phyloP scores from a whole-genome alignment of 23 tunicate species.

The Oikopleura vanhoeffeni region DNA sequence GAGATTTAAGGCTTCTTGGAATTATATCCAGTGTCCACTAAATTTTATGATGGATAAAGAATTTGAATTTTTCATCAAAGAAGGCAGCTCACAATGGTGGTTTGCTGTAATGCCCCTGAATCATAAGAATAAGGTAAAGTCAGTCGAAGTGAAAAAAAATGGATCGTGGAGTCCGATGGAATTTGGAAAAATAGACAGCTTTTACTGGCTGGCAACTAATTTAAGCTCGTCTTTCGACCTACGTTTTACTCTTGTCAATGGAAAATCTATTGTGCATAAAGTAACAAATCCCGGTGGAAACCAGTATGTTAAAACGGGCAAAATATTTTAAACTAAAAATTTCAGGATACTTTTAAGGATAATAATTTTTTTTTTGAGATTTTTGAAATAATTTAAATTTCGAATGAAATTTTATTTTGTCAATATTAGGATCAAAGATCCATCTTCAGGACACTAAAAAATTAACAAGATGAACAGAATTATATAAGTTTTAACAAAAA shows the following conservation, averaged over 20 bases:
- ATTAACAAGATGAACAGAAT: too few species aligned
- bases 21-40: not conserved
- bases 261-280: not conserved
- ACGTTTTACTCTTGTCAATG: not conserved
- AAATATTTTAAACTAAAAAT: not conserved
- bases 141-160: not conserved
- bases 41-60: not conserved
- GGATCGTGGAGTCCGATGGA: not conserved
- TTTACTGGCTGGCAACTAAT: not conserved
- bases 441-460: too few species aligned
- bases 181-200: conserved; percentile 6
- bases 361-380: not conserved
- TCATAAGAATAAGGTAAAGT: not conserved
- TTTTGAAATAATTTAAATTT: too few species aligned
- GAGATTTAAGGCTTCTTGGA: conserved; percentile 1
- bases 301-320: not conserved
- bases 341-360: not conserved
- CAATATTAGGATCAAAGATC: too few species aligned
- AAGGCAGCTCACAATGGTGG: conserved; percentile 14
- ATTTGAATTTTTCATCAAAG: conserved; percentile 5
- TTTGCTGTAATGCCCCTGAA: conserved; percentile 6
- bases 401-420: too few species aligned
- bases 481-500: not conserved
- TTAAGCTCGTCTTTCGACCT: not conserved
- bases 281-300: not conserved